A percentile compares a stretch with the other conserved stretches of the same genome.
Conservation (phyloP, 2,888 invertebrate species). For the Mimachlamys varia region DNA sequence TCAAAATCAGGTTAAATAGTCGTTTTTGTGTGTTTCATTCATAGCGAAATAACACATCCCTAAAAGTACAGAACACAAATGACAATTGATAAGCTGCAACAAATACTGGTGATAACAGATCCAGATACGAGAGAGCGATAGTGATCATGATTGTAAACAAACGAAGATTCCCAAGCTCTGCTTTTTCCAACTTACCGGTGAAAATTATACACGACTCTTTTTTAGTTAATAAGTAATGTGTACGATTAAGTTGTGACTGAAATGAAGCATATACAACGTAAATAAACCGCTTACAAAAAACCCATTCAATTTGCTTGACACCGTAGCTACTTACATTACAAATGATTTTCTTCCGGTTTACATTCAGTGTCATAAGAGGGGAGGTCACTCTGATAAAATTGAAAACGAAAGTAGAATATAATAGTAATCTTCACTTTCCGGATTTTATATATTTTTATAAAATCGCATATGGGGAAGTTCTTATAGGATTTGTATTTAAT, state of each 20-base stretch:
- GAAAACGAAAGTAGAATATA: conserved; percentile 29
- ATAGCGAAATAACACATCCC: too few relatives aligned
- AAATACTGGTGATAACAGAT: too few relatives aligned
- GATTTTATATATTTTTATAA: too few relatives aligned
- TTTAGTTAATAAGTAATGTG: not conserved
- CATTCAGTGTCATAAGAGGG: not conserved
- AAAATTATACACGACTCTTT: not conserved
- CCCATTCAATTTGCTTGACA: not conserved
- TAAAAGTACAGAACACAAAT: too few relatives aligned
- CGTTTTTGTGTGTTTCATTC: too few relatives aligned
- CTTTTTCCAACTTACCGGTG: not conserved
- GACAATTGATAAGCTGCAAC: too few relatives aligned
- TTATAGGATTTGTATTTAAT: too few relatives aligned
- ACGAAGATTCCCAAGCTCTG: not conserved
- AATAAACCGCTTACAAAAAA: not conserved
- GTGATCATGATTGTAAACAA: not conserved
- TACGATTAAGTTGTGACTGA: not conserved
- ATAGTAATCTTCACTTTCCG: too few relatives aligned
- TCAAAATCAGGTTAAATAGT: too few relatives aligned
- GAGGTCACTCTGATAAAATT: not conserved
- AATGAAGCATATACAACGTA: not conserved
- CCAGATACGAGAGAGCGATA: too few relatives aligned
- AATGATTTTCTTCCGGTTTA: conserved; percentile 31
- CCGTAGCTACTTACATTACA: conserved; percentile 29
- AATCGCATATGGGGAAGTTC: too few relatives aligned